Percentiles rank a stretch among this genome's conserved stretches.
These are phyloP conservation scores for cat (Felis catus) DNA, from an alignment of 2,113 vertebrate genomes.

Conservation along the genomic window DNA sequence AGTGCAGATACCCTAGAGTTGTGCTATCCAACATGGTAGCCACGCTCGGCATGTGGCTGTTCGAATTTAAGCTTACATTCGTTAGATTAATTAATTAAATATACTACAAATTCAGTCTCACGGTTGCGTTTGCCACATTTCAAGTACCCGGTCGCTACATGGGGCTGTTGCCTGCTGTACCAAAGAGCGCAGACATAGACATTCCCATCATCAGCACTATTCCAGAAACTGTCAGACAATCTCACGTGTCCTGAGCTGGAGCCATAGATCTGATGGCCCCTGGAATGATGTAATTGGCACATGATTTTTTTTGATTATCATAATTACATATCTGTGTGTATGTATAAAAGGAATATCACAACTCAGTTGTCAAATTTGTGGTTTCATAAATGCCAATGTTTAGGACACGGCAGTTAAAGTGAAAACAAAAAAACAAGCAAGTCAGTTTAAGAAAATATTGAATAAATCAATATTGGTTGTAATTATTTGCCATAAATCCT, in stretches of 20 bases:
- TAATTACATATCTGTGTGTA: neutral
- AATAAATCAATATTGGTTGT: neutral
- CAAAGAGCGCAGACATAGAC: accelerated
- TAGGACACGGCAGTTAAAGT: neutral
- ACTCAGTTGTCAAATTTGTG: neutral
- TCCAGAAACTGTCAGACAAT: neutral
- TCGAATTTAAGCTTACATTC: neutral
- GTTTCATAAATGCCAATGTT: neutral
- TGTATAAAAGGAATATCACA: neutral
- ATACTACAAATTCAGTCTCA: neutral
- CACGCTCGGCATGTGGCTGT: neutral
- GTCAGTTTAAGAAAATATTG: constrained; percentile 9
- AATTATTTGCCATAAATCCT: neutral
- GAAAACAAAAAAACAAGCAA: neutral
- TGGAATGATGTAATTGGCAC: neutral
- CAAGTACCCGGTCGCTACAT: neutral
- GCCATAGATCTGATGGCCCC: neutral
- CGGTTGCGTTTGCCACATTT: neutral
- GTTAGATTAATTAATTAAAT: neutral
- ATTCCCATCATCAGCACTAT: accelerated
- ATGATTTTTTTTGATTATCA: neutral
- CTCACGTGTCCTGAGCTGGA: neutral
- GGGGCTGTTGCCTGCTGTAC: neutral
- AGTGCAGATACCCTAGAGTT: neutral
- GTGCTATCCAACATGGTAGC: neutral